Percentiles rank a stretch among this genome's conserved stretches.
These are phyloP conservation scores for Aspidoscelis tigris DNA, from an alignment of 2,113 vertebrate genomes.

Conservation along the genomic window DNA sequence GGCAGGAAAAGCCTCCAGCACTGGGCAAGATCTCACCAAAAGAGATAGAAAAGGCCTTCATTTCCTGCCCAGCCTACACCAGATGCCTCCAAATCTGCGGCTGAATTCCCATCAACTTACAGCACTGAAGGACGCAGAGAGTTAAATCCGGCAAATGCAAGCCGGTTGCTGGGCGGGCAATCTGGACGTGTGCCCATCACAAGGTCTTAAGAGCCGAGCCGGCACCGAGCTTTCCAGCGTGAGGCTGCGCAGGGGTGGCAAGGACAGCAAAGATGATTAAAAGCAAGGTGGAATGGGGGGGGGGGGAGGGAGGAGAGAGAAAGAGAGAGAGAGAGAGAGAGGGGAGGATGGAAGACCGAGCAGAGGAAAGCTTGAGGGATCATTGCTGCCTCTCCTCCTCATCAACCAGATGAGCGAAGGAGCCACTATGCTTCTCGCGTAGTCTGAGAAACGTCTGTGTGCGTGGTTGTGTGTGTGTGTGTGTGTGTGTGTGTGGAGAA, in stretches of 20 bases:
- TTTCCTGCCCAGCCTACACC: background rate
- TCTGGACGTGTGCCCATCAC: constrained; percentile 61
- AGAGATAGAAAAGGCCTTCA: background rate
- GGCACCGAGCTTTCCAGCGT: constrained; percentile 37
- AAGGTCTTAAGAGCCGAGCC: constrained; percentile 54
- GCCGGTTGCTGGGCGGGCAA: constrained; percentile 64
- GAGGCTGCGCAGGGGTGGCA: constrained; percentile 44
- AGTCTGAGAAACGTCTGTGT: background rate
- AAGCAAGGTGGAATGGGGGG: background rate
- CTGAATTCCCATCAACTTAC: background rate
- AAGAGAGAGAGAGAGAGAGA: too few relatives aligned
- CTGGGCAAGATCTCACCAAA: too few relatives aligned
- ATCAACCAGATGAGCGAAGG: background rate
- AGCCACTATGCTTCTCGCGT: too few relatives aligned
- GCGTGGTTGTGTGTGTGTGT: too few relatives aligned
- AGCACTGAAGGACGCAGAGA: constrained; percentile 39
- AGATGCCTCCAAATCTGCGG: background rate
- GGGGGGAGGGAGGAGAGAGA: too few relatives aligned
- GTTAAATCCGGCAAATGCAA: constrained; percentile 49
- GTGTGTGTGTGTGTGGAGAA: too few relatives aligned
- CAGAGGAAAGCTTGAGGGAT: too few relatives aligned
- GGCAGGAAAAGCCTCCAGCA: too few relatives aligned
- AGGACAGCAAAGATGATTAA: background rate
- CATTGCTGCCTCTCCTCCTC: background rate
- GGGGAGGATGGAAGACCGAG: too few relatives aligned